A percentile compares a stretch with the other conserved stretches of the same genome.
Conservation (phyloP, 2,113 vertebrate species). For the Seriola quinqueradiata region DNA sequence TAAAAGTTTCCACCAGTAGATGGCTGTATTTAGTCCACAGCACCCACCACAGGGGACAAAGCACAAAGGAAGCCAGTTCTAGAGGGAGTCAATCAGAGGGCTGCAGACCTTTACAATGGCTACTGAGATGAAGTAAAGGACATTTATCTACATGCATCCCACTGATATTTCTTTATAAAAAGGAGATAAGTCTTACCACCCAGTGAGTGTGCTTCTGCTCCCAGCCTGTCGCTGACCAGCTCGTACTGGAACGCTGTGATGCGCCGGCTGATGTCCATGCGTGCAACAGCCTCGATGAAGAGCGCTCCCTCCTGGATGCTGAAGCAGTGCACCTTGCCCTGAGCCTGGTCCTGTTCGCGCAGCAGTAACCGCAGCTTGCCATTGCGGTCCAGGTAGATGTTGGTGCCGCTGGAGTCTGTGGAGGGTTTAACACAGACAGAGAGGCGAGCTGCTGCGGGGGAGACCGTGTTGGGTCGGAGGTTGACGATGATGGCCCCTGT, state of each 20-base stretch:
- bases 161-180: not conserved
- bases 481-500: conserved; percentile 97
- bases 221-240: conserved; percentile 85
- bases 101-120: not conserved
- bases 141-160: not conserved
- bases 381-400: conserved; percentile 97
- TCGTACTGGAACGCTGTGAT: conserved; percentile 97
- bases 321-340: conserved; percentile 90
- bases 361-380: conserved; percentile 93
- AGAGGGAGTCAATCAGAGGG: conserved; percentile 22
- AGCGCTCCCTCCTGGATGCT: conserved; percentile 91
- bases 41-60: conserved; percentile 37
- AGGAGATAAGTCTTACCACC: conserved; percentile 84
- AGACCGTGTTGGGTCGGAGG: conserved; percentile 91
- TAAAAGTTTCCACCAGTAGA: conserved; percentile 72
- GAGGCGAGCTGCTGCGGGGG: conserved; percentile 85
- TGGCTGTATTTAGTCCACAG: conserved; percentile 63
- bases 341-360: conserved; percentile 85
- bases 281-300: conserved; percentile 94
- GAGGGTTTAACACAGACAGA: conserved; percentile 96
- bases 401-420: conserved; percentile 91
- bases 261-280: conserved; percentile 94
- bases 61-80: conserved; percentile 48
- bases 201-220: conserved; percentile 82
- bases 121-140: not conserved